These are phyloP conservation scores for Sebastes melanostomus DNA, from an alignment of 2,797 vertebrate species.

Conservation along the genomic window DNA sequence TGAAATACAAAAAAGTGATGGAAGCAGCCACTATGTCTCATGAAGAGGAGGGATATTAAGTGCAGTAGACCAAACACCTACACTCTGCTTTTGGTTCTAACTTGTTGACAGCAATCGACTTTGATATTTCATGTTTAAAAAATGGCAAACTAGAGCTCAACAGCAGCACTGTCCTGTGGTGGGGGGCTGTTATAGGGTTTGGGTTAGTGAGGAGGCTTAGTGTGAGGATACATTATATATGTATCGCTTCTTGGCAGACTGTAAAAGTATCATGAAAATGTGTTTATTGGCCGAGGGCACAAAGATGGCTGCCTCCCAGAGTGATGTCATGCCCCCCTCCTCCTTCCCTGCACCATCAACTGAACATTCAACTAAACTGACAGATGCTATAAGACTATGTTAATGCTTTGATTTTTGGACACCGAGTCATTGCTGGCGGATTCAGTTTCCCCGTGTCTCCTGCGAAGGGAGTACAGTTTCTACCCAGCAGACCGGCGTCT, in stretches of 20 bases:
- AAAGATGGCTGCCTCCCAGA: slow-evolving; percentile 60
- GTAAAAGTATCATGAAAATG: slow-evolving; percentile 40
- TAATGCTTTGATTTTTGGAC: slow-evolving; percentile 50
- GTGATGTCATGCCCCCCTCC: slow-evolving; percentile 51
- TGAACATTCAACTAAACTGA: slow-evolving; percentile 40
- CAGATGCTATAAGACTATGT: slow-evolving; percentile 43
- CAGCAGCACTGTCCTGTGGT: background rate
- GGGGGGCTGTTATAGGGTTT: background rate
- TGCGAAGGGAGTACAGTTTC: slow-evolving; percentile 25
- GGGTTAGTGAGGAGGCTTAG: background rate
- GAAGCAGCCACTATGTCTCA: background rate
- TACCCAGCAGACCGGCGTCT: slow-evolving; percentile 43
- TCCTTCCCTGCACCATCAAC: slow-evolving; percentile 18
- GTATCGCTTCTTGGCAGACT: slow-evolving; percentile 10
- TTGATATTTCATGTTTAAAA: background rate
- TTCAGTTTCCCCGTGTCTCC: slow-evolving; percentile 15
- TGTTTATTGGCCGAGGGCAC: slow-evolving; percentile 54
- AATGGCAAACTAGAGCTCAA: background rate
- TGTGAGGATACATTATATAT: background rate
- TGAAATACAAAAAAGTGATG: background rate
- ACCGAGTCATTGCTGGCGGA: slow-evolving; percentile 49
- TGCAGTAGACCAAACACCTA: background rate
- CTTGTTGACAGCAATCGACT: background rate
- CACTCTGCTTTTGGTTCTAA: background rate
- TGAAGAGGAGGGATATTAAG: background rate